A percentile compares a stretch with the other conserved stretches of the same genome.
These are phyloP conservation scores for Aeoliscus strigatus DNA, from an alignment of 2,797 vertebrate genomes.

Conservation along the genomic window DNA sequence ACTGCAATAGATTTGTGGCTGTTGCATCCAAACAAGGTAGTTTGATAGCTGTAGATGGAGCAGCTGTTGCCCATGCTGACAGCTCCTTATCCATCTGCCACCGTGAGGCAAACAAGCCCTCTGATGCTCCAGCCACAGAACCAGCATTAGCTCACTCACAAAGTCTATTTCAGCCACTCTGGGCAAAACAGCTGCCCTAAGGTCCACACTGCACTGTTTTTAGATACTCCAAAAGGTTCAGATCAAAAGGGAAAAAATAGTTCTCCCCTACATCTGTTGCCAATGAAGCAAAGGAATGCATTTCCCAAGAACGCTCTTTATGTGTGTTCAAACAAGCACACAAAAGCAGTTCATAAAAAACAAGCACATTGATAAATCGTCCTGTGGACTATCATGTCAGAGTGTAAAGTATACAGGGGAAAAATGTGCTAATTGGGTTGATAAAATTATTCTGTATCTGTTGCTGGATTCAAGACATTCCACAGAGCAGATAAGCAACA, in stretches of 20 bases:
- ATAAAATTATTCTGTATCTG: background rate
- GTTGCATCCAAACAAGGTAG: slow-evolving; percentile 48
- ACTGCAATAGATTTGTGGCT: slow-evolving; percentile 11
- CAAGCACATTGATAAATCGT: slow-evolving; percentile 10
- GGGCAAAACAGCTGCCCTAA: slow-evolving; percentile 71
- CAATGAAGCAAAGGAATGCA: slow-evolving; percentile 77
- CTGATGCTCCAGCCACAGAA: slow-evolving; percentile 55
- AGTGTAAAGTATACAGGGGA: background rate
- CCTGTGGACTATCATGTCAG: slow-evolving; percentile 12
- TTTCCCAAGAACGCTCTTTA: slow-evolving; percentile 54
- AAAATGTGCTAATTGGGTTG: slow-evolving; percentile 1
- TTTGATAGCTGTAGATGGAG: slow-evolving; percentile 44
- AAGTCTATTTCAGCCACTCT: slow-evolving; percentile 71
- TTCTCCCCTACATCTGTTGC: slow-evolving; percentile 76
- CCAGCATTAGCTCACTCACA: slow-evolving; percentile 62
- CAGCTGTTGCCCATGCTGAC: slow-evolving; percentile 64
- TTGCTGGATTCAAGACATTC: slow-evolving; percentile 36
- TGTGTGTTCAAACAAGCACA: slow-evolving; percentile 50
- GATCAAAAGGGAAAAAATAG: slow-evolving; percentile 47
- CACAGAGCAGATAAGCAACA: slow-evolving; percentile 38
- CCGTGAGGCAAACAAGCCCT: slow-evolving; percentile 46
- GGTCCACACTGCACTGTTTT: slow-evolving; percentile 60
- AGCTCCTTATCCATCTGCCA: slow-evolving; percentile 69
- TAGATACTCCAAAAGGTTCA: slow-evolving; percentile 68
- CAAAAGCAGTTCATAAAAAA: slow-evolving; percentile 40